Base-by-base conservation (phyloP, 2,888 invertebrate genomes). In the Drosophila phalerata region DNA sequence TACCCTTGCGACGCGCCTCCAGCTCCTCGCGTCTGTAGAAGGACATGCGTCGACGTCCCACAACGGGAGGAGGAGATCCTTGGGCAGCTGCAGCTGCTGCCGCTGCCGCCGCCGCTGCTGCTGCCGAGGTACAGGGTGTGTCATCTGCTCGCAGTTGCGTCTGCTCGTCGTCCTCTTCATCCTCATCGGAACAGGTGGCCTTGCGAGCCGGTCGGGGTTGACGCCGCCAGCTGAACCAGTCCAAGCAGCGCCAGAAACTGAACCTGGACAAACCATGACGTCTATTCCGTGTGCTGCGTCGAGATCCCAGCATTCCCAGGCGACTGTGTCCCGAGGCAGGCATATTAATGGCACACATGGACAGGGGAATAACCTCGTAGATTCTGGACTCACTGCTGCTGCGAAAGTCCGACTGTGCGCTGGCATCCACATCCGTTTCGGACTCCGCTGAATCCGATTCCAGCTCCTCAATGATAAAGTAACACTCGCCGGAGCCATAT, bases 401-500 rank as follows among this genome's bases (percentile, higher is more conserved):
- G 42, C 83, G 81, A 43, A 90, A 90, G 9, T 91, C 92, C 2
- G 92, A 90, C 22, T 84, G 88, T 0, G 65, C 77, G 8, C 79
- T 77, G 28, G 77, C 77, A 49, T 77, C 77, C 5, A 71, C 79
- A 38, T 88, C 90, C 11, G 94, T 94, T 69, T 94, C 94, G 10
- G 94, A 94, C 69, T 94, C 95, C 0, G 51, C 77, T 3, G 94
- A 94, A 45, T 95, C 95, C 4, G 94, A 94, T 76, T 95, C 79
- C 93, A 90, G 69, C 43, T 92, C 93, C 80, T 96, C 95, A 0
- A 94, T 94, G 68, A 94, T 95, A 90, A 96, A 96, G 91, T 96
- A 96, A 84, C 95, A 95, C 90, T 96, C 96, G 0, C 96, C 96
- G 5, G 95, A 96, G 25, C 96, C 96, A 79, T 96, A 95, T 92